Evolutionary conservation across 2,797 vertebrate genomes (phyloP).

Genomic region (Protonibea diacanthus): DNA sequence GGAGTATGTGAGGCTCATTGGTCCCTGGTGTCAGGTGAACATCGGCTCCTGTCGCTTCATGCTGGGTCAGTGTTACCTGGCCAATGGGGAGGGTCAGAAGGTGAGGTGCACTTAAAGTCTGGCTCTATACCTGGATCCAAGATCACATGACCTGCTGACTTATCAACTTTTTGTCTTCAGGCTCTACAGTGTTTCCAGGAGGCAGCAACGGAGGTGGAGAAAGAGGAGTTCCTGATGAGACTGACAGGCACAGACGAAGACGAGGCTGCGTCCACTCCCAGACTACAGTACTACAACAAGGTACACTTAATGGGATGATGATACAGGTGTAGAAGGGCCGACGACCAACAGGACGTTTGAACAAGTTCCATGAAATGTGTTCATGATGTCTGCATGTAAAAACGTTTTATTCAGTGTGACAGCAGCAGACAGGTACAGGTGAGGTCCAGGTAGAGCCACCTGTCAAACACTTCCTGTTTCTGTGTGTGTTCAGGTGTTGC

Average conservation of each 20-base stretch:
- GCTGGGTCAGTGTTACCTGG: constrained; percentile 94
- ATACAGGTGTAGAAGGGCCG: too few species aligned
- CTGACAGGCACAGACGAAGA: constrained; percentile 89
- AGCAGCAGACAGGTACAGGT: not conserved
- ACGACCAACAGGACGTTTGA: too few species aligned
- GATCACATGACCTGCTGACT: not conserved
- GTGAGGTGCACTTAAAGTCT: constrained; percentile 71
- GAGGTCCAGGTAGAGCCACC: not conserved
- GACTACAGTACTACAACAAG: constrained; percentile 95
- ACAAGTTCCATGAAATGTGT: not conserved
- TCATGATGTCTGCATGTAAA: too few species aligned
- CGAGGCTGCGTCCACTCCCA: constrained; percentile 80
- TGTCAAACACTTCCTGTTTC: not conserved
- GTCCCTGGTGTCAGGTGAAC: constrained; percentile 95
- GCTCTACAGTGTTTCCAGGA: constrained; percentile 94
- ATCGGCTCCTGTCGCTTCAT: constrained; percentile 95
- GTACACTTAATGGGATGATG: constrained; percentile 48
- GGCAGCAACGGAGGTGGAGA: constrained; percentile 92
- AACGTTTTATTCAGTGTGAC: not conserved
- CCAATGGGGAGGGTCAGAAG: constrained; percentile 95
- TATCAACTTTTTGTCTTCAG: constrained; percentile 69
- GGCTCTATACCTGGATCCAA: not conserved
- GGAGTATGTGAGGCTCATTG: constrained; percentile 93
- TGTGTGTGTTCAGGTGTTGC: constrained; percentile 86
- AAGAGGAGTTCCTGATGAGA: constrained; percentile 93